phyloP scores from a whole-genome alignment of 2,888 invertebrate species.

The Punctoribates punctum region DNA sequence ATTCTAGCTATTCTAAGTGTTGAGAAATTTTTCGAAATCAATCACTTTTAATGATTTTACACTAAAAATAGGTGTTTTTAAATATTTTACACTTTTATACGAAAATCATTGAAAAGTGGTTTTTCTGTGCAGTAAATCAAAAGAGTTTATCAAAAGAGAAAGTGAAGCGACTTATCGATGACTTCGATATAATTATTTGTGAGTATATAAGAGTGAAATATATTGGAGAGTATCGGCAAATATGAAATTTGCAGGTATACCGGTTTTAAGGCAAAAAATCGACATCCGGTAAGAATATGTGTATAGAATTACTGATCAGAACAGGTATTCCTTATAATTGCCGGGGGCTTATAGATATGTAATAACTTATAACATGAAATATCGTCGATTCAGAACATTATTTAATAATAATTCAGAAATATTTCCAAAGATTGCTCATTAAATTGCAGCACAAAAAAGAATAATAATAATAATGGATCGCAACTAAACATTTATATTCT shows the following conservation, averaged over 20 bases:
- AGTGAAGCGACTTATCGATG: no score
- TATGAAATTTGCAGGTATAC: constrained; percentile 28
- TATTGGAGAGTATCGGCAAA: not conserved
- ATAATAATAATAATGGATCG: not conserved
- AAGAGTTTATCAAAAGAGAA: no score
- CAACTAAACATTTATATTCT: constrained; percentile 16
- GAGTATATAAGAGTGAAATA: not conserved
- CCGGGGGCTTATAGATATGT: constrained; percentile 30
- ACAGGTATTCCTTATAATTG: constrained; percentile 29
- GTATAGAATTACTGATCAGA: constrained; percentile 30
- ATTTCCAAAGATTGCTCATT: constrained; percentile 26
- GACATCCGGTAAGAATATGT: constrained; percentile 34
- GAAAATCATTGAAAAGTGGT: no score
- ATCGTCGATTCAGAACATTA: constrained; percentile 35
- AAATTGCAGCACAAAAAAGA: not conserved
- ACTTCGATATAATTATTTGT: no score
- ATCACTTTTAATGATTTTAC: no score
- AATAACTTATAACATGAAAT: constrained; percentile 31
- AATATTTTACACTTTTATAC: no score
- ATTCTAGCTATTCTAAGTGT: no score
- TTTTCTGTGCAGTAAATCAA: no score
- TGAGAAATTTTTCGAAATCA: no score
- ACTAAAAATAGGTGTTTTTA: no score
- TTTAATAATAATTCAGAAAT: not conserved
- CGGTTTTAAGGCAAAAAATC: constrained; percentile 25